Conservation (phyloP, 1,140 invertebrate genomes). For the Acromyrmex heyeri region DNA sequence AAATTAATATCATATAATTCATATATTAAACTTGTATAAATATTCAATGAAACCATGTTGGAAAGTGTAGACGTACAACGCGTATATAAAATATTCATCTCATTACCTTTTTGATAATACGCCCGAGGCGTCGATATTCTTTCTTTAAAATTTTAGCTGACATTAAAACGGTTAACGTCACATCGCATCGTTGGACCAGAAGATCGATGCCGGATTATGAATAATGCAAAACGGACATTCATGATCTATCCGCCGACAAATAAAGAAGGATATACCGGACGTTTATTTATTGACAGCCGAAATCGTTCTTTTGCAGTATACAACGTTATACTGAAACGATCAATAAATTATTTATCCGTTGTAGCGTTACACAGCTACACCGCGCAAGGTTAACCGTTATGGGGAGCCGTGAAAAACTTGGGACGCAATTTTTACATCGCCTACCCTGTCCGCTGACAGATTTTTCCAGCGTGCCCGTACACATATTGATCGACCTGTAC, state of each 20-base stretch:
- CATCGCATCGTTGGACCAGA: slow-evolving; percentile 42
- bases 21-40: slow-evolving; percentile 44
- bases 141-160: slow-evolving; percentile 51
- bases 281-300: slow-evolving; percentile 61
- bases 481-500: slow-evolving; percentile 63
- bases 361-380: slow-evolving; percentile 10
- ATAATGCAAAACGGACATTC: slow-evolving; percentile 62
- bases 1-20: slow-evolving; percentile 10
- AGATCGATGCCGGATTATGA: slow-evolving; percentile 61
- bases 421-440: slow-evolving; percentile 46
- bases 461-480: slow-evolving; percentile 32
- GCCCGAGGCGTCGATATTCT: slow-evolving; percentile 52
- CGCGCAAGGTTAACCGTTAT: slow-evolving; percentile 26
- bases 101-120: slow-evolving; percentile 62
- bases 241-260: slow-evolving; percentile 62
- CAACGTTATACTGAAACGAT: slow-evolving; percentile 15
- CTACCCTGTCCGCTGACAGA: slow-evolving; percentile 42
- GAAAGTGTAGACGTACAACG: not conserved
- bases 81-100: slow-evolving; percentile 56
- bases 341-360: slow-evolving; percentile 59
- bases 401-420: slow-evolving; percentile 43
- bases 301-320: slow-evolving; percentile 52
- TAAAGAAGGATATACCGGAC: slow-evolving; percentile 52
- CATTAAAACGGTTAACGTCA: slow-evolving; percentile 63
- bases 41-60: slow-evolving; percentile 38